Base-by-base conservation (phyloP, 1,140 invertebrate species). In the Drosophila ercepeae region DNA sequence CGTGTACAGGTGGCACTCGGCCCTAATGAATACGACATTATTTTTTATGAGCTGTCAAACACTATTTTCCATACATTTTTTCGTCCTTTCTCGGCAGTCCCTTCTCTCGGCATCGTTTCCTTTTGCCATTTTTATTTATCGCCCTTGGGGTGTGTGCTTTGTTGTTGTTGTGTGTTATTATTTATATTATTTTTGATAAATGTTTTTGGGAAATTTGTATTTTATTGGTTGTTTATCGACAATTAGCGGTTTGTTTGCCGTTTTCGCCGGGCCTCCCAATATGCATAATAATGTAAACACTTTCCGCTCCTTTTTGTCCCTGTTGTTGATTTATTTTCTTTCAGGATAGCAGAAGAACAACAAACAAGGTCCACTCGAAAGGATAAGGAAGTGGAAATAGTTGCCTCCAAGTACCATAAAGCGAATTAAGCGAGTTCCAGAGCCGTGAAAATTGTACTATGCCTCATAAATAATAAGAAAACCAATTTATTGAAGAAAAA, bases 181-280 rank as follows among this genome's bases (percentile, higher is more conserved):
- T 88, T 86, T 86, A 88, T 82, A 88, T 86, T 86, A 88, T 86
- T 88, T 88, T 86, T 88, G 82, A 88, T 88, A 89, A 89, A 88
- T 88, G 82, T 69, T 75, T 88, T 88, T 88, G 74, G 82, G 82
- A 88, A 88, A 88, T 88, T 88, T 78, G 83, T 88, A 89, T 88
- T 88, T 88, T 88, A 88, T 88, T 88, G 82, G 74, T 89, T 89
- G 82, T 88, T 88, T 88, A 88, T 88, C 83, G 82, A 88, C 82
- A 88, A 88, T 88, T 88, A 88, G 82, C 78, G 82, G 82, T 89
- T 67, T 89, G 82, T 88, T 86, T 86, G 81, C 52, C 57, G 57
- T 89, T 83, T 88, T 86, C 88, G 81, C 52, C 57, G 57, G 70
- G 69, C 71, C 73, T 86, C 67, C 52, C 41, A n/a, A n/a, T 74